These are phyloP conservation scores for Scelioninae gen. 1 DNA, from an alignment of 2,888 invertebrate genomes.

Conservation along the genomic window DNA sequence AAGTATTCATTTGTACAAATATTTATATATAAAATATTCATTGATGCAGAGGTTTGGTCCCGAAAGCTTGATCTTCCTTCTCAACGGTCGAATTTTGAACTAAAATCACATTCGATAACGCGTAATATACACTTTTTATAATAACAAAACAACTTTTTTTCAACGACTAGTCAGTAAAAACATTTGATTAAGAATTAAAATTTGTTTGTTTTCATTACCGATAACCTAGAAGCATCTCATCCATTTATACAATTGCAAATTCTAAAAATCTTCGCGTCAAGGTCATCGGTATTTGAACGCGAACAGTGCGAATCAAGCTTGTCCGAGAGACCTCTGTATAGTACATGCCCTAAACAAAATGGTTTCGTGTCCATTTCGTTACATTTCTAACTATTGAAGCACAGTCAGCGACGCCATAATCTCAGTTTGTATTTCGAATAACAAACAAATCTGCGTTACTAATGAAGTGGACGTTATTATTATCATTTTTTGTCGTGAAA, in stretches of 20 bases:
- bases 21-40: constrained; percentile 84
- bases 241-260: not conserved
- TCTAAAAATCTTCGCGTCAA: not conserved
- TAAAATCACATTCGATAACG: constrained; percentile 19
- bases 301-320: constrained; percentile 51
- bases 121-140: constrained; percentile 13
- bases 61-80: constrained; percentile 64
- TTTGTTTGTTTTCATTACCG: not conserved
- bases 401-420: constrained; percentile 63
- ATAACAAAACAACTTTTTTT: constrained; percentile 12
- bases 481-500: not conserved
- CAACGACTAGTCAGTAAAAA: constrained; percentile 21
- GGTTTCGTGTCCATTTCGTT: constrained; percentile 61
- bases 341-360: constrained; percentile 73
- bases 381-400: constrained; percentile 64
- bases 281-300: constrained; percentile 10
- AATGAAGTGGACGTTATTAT: constrained; percentile 26
- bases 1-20: constrained; percentile 82
- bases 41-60: constrained; percentile 76
- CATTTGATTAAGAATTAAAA: not conserved
- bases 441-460: constrained; percentile 18
- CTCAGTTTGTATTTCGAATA: constrained; percentile 33
- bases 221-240: not conserved
- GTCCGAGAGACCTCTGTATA: constrained; percentile 54
- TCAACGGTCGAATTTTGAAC: constrained; percentile 35